Evolutionary conservation across 2,888 invertebrate genomes (phyloP), one percentile per base, ranked within the genome.

Genomic region (Drosophila helvetica): DNA sequence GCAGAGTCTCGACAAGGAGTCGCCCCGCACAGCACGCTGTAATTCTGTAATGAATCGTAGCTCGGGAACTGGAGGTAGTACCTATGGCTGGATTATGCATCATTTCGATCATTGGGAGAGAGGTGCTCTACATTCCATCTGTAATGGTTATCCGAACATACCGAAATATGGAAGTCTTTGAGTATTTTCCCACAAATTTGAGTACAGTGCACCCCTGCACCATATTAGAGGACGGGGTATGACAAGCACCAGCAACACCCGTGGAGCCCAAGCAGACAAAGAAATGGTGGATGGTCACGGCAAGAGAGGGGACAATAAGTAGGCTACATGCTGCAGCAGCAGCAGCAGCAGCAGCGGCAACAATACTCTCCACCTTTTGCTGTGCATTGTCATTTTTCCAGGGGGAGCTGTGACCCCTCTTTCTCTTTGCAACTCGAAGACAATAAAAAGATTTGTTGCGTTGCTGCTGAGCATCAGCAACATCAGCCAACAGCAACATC

Each of bases 341-440:
- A 45, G 17, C 60, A 69, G 30, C 56, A 48, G 42, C 47, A 45
- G 17, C 60, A 69, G 30, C 56, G 45, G 42, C 62, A 66, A 7
- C 38, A n/a, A 38, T 38, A 6, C 15, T 38, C 66, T n/a, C 53
- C 45, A 66, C 50, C 65, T 48, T 25, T 43, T 33, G 54, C 33
- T 51, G 15, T 33, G 6, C 22, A 65, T 48, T 65, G 65, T 30
- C 65, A 48, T 46, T 45, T 64, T 64, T 18, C 25, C 48, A 6
- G 30, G 38, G 46, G 54, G 54, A 65, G 38, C 18, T 3, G 43
- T 38, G 46, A 15, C 43, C 33, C 17, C 46, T 25, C 42, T 30
- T 46, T 19, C 27, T 33, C 65, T 52, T 54, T 79, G 68, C 79
- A 56, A 64, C 56, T 65, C 27, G 43, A 65, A 66, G 43, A 66